These are phyloP conservation scores for Galeopterus variegatus DNA, from an alignment of 2,113 vertebrate genomes.

Conservation along the genomic window DNA sequence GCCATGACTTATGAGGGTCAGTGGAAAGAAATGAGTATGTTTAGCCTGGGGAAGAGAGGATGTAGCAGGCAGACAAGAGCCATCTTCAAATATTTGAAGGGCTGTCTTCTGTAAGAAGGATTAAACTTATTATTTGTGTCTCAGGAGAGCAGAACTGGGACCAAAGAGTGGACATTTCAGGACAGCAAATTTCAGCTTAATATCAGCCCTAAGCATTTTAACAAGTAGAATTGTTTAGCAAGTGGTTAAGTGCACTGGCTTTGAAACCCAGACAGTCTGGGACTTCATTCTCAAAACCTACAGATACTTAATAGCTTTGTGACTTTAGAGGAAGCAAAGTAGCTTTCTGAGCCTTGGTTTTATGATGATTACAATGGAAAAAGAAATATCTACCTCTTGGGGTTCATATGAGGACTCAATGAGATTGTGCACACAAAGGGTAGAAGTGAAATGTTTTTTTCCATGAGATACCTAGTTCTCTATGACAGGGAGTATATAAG, in stretches of 20 bases:
- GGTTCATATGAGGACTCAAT: background rate
- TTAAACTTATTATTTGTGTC: slow-evolving; percentile 71
- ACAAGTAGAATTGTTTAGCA: background rate
- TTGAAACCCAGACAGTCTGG: background rate
- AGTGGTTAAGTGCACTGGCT: background rate
- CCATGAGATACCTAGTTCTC: background rate
- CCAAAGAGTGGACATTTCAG: slow-evolving; percentile 46
- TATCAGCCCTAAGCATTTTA: slow-evolving; percentile 53
- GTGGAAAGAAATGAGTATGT: slow-evolving; percentile 59
- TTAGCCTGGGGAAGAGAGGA: slow-evolving; percentile 61
- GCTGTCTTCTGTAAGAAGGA: slow-evolving; percentile 70
- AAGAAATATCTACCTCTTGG: background rate
- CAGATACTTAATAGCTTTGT: too few relatives aligned
- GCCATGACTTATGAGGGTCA: slow-evolving; percentile 57
- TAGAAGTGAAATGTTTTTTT: background rate
- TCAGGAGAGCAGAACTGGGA: slow-evolving; percentile 56
- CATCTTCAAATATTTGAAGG: slow-evolving; percentile 68
- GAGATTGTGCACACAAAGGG: background rate
- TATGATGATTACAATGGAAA: background rate
- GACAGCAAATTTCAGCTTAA: slow-evolving; percentile 58
- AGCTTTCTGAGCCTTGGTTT: background rate
- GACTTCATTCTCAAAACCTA: background rate
- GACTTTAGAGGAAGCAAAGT: background rate
- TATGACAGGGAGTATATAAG: background rate
- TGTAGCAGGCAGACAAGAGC: slow-evolving; percentile 40